phyloP scores from a whole-genome alignment of 2,113 vertebrate species.

The Sinocyclocheilus anshuiensis region DNA sequence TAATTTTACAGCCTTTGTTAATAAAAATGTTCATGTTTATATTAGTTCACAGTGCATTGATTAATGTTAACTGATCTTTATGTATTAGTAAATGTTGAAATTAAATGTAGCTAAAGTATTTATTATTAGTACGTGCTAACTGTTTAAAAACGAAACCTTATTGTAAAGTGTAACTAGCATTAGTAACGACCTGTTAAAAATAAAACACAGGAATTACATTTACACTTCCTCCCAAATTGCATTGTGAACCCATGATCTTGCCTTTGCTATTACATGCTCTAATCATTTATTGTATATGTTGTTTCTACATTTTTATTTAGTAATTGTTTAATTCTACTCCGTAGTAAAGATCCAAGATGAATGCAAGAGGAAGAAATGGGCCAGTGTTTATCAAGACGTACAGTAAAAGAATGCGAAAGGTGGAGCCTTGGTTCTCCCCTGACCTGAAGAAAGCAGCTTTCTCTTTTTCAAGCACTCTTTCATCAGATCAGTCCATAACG shows the following conservation, averaged over 20 bases:
- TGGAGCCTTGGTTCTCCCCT: constrained; percentile 70
- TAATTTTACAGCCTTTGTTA: too few relatives aligned
- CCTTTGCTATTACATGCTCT: not conserved
- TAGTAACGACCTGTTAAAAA: too few relatives aligned
- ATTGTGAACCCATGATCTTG: not conserved
- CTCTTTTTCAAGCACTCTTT: constrained; percentile 70
- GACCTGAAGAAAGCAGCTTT: constrained; percentile 66
- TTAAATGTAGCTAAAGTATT: too few relatives aligned
- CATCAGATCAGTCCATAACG: constrained; percentile 59
- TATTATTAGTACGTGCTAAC: too few relatives aligned
- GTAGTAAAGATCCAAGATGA: constrained; percentile 58
- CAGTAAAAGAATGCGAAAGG: constrained; percentile 61
- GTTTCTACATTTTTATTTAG: not conserved
- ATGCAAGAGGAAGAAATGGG: constrained; percentile 42
- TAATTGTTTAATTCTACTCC: not conserved
- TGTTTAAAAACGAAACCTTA: too few relatives aligned
- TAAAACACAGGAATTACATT: too few relatives aligned
- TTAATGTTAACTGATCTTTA: too few relatives aligned
- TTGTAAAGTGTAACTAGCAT: too few relatives aligned
- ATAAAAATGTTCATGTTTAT: too few relatives aligned
- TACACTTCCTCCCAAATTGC: too few relatives aligned
- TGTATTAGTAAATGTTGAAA: too few relatives aligned
- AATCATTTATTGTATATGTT: not conserved
- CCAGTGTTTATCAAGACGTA: constrained; percentile 71
- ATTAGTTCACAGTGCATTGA: too few relatives aligned